A percentile compares a stretch with the other conserved stretches of the same genome.
These are phyloP conservation scores for Himantopus leucocephalus DNA, from an alignment of 2,113 vertebrate genomes.

Conservation along the genomic window DNA sequence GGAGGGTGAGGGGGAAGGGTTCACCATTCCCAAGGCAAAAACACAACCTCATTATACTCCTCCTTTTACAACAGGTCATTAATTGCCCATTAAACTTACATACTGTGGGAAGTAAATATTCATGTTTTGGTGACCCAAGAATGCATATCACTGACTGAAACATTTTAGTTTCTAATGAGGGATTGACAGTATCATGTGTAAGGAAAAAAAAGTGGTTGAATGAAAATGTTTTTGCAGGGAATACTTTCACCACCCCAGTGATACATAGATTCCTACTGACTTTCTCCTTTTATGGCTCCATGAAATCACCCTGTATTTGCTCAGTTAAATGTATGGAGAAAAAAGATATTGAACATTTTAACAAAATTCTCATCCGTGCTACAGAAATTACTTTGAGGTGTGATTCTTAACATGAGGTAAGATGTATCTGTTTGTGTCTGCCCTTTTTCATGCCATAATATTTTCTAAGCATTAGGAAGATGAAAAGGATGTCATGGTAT, in stretches of 20 bases:
- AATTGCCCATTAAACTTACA: background rate
- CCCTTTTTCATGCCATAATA: background rate
- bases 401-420: background rate
- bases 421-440: background rate
- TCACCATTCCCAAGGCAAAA: background rate
- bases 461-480: background rate
- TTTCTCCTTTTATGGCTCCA: slow-evolving; percentile 76
- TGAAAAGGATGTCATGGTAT: background rate
- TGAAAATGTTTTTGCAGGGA: slow-evolving; percentile 59
- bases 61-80: slow-evolving; percentile 4
- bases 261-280: slow-evolving; percentile 70
- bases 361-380: slow-evolving; percentile 75
- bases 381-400: slow-evolving; percentile 79
- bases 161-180: background rate
- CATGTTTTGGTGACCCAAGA: background rate
- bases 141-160: background rate
- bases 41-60: background rate
- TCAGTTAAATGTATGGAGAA: slow-evolving; percentile 80
- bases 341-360: slow-evolving; percentile 78
- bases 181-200: background rate
- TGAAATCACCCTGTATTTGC: slow-evolving; percentile 76
- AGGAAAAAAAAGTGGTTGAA: background rate
- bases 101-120: background rate
- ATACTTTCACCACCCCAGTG: slow-evolving; percentile 70
- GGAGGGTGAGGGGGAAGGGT: background rate